Percentiles rank a stretch among this genome's conserved stretches.
These are phyloP conservation scores for Pristiophorus japonicus DNA, from an alignment of 2,113 vertebrate genomes.

Conservation along the genomic window DNA sequence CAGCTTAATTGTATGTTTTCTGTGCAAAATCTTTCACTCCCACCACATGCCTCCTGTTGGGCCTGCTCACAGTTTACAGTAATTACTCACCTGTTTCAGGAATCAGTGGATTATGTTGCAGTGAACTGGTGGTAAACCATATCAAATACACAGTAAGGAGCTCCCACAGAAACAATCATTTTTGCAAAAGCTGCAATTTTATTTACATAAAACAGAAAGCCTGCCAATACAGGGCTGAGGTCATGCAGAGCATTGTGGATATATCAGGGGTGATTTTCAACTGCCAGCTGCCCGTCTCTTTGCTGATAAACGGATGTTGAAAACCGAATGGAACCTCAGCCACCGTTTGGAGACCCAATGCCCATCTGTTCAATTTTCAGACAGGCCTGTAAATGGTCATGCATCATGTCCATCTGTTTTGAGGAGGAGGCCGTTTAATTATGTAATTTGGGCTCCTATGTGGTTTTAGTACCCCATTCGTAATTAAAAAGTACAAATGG, in stretches of 20 bases:
- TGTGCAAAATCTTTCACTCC: not conserved
- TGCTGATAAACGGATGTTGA: not conserved
- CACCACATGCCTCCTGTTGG: not conserved
- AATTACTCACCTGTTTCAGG: conserved; percentile 31
- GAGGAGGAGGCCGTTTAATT: not conserved
- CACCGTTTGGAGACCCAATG: not conserved
- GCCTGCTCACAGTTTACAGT: conserved; percentile 20
- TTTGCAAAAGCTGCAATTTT: conserved; percentile 20
- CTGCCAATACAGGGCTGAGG: not conserved
- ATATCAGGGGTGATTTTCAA: not conserved
- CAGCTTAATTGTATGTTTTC: not conserved
- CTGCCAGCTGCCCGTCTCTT: not conserved
- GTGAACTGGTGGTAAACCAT: not conserved
- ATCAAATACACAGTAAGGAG: conserved; percentile 10
- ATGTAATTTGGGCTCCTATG: not conserved
- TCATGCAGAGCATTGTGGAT: not conserved
- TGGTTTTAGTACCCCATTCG: not conserved
- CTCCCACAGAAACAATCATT: conserved; percentile 15
- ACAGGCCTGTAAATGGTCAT: not conserved
- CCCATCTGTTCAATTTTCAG: not conserved
- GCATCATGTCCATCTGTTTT: not conserved
- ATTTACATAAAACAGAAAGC: conserved; percentile 19
- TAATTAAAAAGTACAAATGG: not conserved
- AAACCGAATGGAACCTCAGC: not conserved
- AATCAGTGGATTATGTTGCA: not conserved